Evolutionary conservation across 2,888 invertebrate species (phyloP).

Genomic region (Stenotaenia linearis): DNA sequence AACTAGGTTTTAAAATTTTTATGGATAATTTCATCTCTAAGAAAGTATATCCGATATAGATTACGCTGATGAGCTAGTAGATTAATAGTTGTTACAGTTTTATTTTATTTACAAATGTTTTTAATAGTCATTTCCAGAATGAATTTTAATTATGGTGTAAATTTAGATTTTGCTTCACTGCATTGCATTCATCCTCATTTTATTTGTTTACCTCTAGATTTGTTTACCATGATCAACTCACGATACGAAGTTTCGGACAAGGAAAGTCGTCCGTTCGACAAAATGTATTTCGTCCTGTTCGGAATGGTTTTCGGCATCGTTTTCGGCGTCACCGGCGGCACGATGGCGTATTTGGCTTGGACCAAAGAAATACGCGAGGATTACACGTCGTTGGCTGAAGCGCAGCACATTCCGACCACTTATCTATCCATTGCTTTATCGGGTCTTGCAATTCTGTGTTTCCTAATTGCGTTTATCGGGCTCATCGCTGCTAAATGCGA

Average conservation of each 20-base stretch:
- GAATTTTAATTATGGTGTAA: no score
- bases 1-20: not conserved
- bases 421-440: conserved; percentile 27
- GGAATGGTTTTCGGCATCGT: not conserved
- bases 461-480: not conserved
- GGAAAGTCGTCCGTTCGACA: not conserved
- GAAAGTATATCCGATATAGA: not conserved
- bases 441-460: conserved; percentile 5
- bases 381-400: conserved; percentile 30
- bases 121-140: no score
- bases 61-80: no score
- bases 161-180: no score
- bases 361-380: not conserved
- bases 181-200: no score
- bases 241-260: not conserved
- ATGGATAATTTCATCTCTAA: not conserved
- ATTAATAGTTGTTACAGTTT: no score
- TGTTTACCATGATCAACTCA: not conserved
- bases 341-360: conserved; percentile 31
- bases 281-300: conserved; percentile 24
- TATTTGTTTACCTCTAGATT: not conserved
- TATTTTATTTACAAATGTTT: no score
- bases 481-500: not conserved
- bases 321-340: not conserved
- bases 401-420: conserved; percentile 21